Evolutionary conservation across 2,888 invertebrate genomes (phyloP), one percentile per base, ranked within the genome.

Genomic region (Choristoneura rosaceana): DNA sequence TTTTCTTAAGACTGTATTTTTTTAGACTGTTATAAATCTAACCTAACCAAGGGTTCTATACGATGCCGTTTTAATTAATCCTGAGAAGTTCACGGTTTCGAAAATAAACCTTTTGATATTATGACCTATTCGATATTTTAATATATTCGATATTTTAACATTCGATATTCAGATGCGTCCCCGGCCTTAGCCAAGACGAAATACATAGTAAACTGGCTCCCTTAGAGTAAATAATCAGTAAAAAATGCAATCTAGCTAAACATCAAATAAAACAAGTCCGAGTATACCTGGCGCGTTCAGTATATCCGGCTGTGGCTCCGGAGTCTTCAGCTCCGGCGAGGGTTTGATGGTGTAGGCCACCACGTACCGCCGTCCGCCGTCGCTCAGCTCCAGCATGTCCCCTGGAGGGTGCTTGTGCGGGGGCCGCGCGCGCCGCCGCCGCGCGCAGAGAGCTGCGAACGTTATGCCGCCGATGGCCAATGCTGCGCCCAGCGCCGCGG

Each of bases 261-360:
- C 10, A 50, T 0, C 25, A 15, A 17, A 43, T 10, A 25, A 14
- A 17, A 17, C 25, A 62, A 47, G 59, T 59, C 8, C 7, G 34
- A 59, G 59, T 41, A 71, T 78, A 95, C 96, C 96, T 94, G 96
- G 95, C 79, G 97, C 96, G 87, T 96, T 97, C 78, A 98, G 95
- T 82, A 98, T 97, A 87, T 98, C 97, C 25, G 97, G 97, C 79
- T 97, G 97, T 47, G 95, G 95, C 80, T 95, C 95, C 47, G 95
- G 95, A n/a, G 95, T 95, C 77, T 94, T 94, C 3, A 86, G 79
- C 41, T 94, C 94, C 1, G 91, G 90, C 0, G 95, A 95, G 14
- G 96, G 96, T 85, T 98, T 97, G 76, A 98, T 95, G 12, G 97
- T 97, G 80, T 98, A 98, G 12, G 97, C 97, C 25, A 98, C 97